Evolutionary conservation across 2,888 invertebrate species (phyloP), one percentile per base, ranked within the genome.

Genomic region (Sarcophaga variegata): DNA sequence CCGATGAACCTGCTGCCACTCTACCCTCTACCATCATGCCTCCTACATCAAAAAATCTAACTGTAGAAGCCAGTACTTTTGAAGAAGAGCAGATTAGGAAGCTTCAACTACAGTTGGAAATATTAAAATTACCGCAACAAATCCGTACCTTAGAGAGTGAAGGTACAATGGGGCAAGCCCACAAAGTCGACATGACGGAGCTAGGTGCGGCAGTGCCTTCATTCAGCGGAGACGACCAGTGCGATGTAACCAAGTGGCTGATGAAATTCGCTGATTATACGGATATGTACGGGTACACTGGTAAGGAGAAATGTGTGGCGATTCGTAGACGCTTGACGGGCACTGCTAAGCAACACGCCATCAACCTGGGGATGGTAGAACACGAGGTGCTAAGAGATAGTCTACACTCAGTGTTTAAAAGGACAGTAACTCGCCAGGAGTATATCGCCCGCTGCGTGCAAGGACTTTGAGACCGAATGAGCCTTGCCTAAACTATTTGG

Each of bases 361-460:
- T 20, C n/a, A 75, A 81, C 3, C 59, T 75, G 20, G 63, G 69
- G 17, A 54, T 67, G 54, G 49, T 72, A 27, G 67, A 66, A 12
- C 78, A 76, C 17, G 62, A 80, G 20, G 76, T 76, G 14, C 60
- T 80, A 4, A 81, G 83, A 47, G 8, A 70, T 14, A 83, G 37
- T 54, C 71, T 84, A 14, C 12, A 59, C 6, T 49, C 54, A 11
- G 71, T 63, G 25, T 83, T 83, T 27, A 77, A 70, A 22, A 62
- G 82, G 14, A 66, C 72, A 12, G 72, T 83, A 20, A 81, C 83
- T 45, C 77, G 81, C 17, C 83, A 37, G 78, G 78, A 69, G 64
- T 83, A 17, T 86, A 77, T 14, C 59, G 67, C 14, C 77, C 69
- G 60, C 12, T 77, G 2, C 67, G 20, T 25, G 4, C 45, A 14